phyloP scores from a whole-genome alignment of 1,140 invertebrate genomes.

The Anthonomus grandis region DNA sequence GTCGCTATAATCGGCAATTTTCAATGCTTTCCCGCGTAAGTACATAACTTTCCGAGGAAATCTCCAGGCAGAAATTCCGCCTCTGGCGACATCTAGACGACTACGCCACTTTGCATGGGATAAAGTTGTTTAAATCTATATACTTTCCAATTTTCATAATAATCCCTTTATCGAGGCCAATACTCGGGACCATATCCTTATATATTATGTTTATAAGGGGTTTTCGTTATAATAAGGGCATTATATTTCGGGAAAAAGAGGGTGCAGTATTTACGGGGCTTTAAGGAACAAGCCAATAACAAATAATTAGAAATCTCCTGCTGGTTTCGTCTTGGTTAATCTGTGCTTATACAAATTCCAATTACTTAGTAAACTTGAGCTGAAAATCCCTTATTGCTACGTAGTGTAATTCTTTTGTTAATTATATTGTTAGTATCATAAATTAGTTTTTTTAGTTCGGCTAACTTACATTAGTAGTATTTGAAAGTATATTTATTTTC shows the following conservation, averaged over 20 bases:
- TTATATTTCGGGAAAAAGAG: slow-evolving; percentile 3
- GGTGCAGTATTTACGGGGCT: neutral
- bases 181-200: neutral
- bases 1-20: slow-evolving; percentile 44
- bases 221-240: slow-evolving; percentile 1
- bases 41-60: slow-evolving; percentile 40
- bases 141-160: slow-evolving; percentile 41
- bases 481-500: no score
- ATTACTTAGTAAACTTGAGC: no score
- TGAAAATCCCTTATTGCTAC: no score
- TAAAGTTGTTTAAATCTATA: slow-evolving; percentile 39
- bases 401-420: no score
- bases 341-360: no score
- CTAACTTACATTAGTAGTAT: no score
- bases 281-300: no score
- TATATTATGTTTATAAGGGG: slow-evolving; percentile 10
- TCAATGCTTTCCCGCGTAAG: slow-evolving; percentile 38
- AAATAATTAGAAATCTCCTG: no score
- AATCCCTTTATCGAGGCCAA: slow-evolving; percentile 30
- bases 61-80: slow-evolving; percentile 28
- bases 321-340: no score
- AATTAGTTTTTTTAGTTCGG: no score
- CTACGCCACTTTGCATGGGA: slow-evolving; percentile 41
- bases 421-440: no score
- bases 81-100: slow-evolving; percentile 42